A percentile compares a stretch with the other conserved stretches of the same genome.
Evolutionary conservation across 2,888 invertebrate genomes (phyloP).

Genomic region (Lingula anatina): DNA sequence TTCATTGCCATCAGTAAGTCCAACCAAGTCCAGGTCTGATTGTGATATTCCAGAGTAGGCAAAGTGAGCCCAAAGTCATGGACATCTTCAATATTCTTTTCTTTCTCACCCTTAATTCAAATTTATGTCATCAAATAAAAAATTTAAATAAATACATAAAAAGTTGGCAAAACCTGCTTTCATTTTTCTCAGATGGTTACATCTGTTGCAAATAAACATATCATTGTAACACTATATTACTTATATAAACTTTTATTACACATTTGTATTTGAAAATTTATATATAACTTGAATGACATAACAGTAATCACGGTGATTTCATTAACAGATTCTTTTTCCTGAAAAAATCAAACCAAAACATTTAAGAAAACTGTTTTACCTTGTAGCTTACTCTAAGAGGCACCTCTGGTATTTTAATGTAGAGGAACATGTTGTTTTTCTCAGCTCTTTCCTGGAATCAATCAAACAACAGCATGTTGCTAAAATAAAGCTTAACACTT

Average conservation of each 20-base stretch:
- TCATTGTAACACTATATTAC: no score
- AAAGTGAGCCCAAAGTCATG: constrained; percentile 88
- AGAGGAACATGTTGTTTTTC: constrained; percentile 96
- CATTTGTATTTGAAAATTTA: no score
- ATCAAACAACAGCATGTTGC: background rate
- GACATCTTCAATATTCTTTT: constrained; percentile 95
- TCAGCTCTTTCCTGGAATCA: constrained; percentile 80
- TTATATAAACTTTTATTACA: no score
- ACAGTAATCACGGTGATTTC: no score
- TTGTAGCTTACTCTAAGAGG: constrained; percentile 69
- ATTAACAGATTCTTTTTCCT: no score
- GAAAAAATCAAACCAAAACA: no score
- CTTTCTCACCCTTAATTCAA: constrained; percentile 74
- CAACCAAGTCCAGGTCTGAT: constrained; percentile 99
- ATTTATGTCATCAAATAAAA: background rate
- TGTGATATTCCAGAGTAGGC: constrained; percentile 96
- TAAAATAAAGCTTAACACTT: background rate
- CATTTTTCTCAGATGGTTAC: no score
- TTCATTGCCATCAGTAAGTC: constrained; percentile 94
- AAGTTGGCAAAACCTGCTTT: no score
- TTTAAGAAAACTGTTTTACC: no score
- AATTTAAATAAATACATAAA: no score
- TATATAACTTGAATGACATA: no score
- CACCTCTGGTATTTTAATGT: constrained; percentile 96
- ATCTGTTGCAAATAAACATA: no score